These are phyloP conservation scores for Ochotona curzoniae DNA, from an alignment of 2,113 vertebrate species.

Conservation along the genomic window DNA sequence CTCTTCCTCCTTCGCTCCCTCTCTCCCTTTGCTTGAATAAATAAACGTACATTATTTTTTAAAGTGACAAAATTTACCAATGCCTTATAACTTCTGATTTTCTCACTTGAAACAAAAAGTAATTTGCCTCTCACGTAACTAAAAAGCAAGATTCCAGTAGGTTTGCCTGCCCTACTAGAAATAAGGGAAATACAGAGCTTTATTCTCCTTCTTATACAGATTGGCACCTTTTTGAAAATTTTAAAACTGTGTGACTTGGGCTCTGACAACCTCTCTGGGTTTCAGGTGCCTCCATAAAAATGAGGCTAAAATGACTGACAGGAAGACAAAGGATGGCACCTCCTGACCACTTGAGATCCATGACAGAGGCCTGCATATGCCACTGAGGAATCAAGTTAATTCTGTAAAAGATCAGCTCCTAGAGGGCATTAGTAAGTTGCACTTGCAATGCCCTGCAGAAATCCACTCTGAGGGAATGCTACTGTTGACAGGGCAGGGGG, in stretches of 20 bases:
- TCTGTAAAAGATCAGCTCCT: background rate
- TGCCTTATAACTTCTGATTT: background rate
- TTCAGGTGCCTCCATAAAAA: background rate
- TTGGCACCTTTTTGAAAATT: background rate
- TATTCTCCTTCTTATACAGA: background rate
- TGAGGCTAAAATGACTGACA: background rate
- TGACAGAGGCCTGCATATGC: background rate
- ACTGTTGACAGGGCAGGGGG: too few relatives aligned
- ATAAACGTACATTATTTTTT: too few relatives aligned
- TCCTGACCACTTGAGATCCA: background rate
- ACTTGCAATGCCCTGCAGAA: background rate
- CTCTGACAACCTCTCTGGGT: background rate
- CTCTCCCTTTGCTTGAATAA: too few relatives aligned
- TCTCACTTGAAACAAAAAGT: background rate
- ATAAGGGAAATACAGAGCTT: background rate
- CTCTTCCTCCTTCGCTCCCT: too few relatives aligned
- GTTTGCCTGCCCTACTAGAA: background rate
- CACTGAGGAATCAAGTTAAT: background rate
- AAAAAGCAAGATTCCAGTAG: conserved; percentile 16
- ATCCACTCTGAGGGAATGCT: background rate
- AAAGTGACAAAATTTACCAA: background rate
- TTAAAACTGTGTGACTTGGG: background rate
- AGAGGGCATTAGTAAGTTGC: background rate
- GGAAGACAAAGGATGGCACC: background rate
- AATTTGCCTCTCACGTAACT: background rate